Evolutionary conservation across 2,797 vertebrate genomes (phyloP).

Genomic region (Micrastur ruficollis): DNA sequence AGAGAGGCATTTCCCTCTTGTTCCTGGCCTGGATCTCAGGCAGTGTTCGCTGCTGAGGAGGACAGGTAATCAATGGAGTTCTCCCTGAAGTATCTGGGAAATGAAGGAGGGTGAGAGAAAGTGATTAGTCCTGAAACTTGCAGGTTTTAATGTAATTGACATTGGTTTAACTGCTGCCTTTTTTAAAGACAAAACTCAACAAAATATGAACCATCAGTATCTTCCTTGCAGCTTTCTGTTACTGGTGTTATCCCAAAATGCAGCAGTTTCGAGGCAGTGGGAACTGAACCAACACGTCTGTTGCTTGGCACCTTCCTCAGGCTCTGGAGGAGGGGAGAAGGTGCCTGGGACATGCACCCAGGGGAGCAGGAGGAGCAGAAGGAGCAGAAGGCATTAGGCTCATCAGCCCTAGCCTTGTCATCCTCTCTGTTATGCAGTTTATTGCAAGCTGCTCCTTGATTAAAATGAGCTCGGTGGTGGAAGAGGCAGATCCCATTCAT

Average conservation of each 20-base stretch:
- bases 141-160: slow-evolving; percentile 11
- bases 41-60: not conserved
- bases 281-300: not conserved
- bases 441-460: not conserved
- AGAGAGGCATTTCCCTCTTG: not conserved
- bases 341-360: rapidly evolving
- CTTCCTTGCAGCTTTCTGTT: not conserved
- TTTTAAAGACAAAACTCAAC: not conserved
- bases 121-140: not conserved
- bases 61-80: not conserved
- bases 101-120: not conserved
- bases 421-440: not conserved
- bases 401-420: not conserved
- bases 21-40: not conserved
- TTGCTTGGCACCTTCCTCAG: not conserved
- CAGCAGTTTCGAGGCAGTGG: not conserved
- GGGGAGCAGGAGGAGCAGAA: not conserved
- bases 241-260: not conserved
- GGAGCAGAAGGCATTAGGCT: not conserved
- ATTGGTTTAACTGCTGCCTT: not conserved
- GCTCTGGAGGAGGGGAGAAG: not conserved
- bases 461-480: rapidly evolving
- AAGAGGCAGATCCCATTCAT: not conserved
- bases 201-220: not conserved
- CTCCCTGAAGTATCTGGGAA: not conserved